Conservation (phyloP, 2,888 invertebrate species). For the Heliconius charithonia region DNA sequence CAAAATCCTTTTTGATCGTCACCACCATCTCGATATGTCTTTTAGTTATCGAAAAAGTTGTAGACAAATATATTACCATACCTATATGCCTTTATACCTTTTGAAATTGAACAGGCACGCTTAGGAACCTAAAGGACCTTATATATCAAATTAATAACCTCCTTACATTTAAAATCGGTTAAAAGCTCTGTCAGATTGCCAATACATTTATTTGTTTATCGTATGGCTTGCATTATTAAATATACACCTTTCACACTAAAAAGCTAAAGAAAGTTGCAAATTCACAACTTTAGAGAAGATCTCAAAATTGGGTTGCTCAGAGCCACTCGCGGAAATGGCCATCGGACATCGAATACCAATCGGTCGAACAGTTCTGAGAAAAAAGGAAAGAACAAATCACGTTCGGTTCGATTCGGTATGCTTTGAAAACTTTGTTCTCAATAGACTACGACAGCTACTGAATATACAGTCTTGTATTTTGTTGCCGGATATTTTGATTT, state of each 20-base stretch:
- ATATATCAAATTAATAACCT: neutral
- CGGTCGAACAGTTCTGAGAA: constrained; percentile 18
- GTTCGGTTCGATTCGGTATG: constrained; percentile 23
- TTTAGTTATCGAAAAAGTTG: too few relatives aligned
- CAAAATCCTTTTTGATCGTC: too few relatives aligned
- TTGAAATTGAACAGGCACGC: too few relatives aligned
- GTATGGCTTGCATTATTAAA: constrained; percentile 15
- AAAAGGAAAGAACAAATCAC: constrained; percentile 34
- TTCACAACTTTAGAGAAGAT: constrained; percentile 17
- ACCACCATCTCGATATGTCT: too few relatives aligned
- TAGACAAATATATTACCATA: too few relatives aligned
- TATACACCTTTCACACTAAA: constrained; percentile 13
- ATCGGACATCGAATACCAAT: constrained; percentile 38
- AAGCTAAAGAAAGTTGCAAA: constrained; percentile 1
- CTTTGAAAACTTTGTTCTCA: constrained; percentile 33
- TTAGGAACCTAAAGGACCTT: too few relatives aligned
- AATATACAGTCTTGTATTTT: constrained; percentile 17
- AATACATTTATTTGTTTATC: neutral
- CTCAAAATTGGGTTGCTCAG: constrained; percentile 22
- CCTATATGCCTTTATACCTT: too few relatives aligned
- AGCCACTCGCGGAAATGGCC: constrained; percentile 29
- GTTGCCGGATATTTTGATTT: neutral
- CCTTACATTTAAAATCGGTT: neutral
- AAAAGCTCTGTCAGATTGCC: neutral
- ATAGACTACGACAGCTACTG: constrained; percentile 8